Evolutionary conservation across 2,888 invertebrate genomes (phyloP), one percentile per base, ranked within the genome.

Genomic region (Pteria penguin): DNA sequence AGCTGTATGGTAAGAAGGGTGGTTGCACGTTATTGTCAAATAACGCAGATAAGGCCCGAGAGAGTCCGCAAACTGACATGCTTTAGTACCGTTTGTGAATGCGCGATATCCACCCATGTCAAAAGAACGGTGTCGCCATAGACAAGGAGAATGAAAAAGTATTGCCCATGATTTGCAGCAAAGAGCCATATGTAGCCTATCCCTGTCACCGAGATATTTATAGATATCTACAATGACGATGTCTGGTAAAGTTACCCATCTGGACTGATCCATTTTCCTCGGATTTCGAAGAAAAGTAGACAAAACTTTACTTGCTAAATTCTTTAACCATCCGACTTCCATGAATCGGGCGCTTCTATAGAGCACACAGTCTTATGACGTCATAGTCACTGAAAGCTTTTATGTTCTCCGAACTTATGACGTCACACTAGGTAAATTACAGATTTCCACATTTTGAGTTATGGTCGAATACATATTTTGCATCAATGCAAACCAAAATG

Each of bases 1-100:
- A 45, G 84, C 86, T 0, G 86, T 85, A 45, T 82, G 83, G 54
- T 82, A 83, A 2, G 87, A 85, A 0, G 88, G 88, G 33, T 87
- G 87, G 36, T 81, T 84, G 58, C 88, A 88, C 0, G 78, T 81
- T 18, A 89, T 79, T 3, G 80, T 76, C n/a, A 89, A 75, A 58
- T 82, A 78, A 3, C 79, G 75, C 1, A 89, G 63, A 72, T 85
- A 79, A 5, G 74, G 66, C 2, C 87, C 89, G 62, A 86, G 82
- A 8, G 69, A 58, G 27, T 84, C 77, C 0, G 87, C 85, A 79
- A 84, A 89, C 22, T 76, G 83, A 36, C 82, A 79, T 1, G 86
- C 84, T 14, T 76, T 80, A 5, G 69, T 45, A 0, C 83, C 85
- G 24, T 82, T 79, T 2, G 26, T 65, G 5, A 81, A 76, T 1